phyloP scores from a whole-genome alignment of 2,888 invertebrate species.

The Crossocerus cetratus region DNA sequence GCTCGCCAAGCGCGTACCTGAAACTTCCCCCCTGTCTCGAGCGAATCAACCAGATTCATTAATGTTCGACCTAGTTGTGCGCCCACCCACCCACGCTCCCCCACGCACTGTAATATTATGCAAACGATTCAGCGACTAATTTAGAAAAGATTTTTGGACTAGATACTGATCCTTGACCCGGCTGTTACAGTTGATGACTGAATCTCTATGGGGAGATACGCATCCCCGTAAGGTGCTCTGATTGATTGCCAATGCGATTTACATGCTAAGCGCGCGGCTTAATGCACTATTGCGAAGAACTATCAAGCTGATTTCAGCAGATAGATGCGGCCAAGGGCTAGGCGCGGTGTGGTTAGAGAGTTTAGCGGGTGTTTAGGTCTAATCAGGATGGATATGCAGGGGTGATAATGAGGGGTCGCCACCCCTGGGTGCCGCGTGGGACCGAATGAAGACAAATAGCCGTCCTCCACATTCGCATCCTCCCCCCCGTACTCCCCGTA shows the following conservation, averaged over 20 bases:
- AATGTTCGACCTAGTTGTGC: too few species aligned
- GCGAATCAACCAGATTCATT: too few species aligned
- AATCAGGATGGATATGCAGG: constrained; percentile 70
- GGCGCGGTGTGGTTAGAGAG: constrained; percentile 55
- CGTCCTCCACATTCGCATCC: constrained; percentile 54
- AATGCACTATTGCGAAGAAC: constrained; percentile 15
- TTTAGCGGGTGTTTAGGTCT: constrained; percentile 64
- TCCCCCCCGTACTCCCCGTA: constrained; percentile 33
- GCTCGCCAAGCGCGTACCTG: too few species aligned
- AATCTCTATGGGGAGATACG: too few species aligned
- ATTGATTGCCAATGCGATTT: constrained; percentile 11
- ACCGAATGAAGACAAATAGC: constrained; percentile 70
- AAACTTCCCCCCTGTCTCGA: too few species aligned
- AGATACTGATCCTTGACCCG: too few species aligned
- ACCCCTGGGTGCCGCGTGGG: constrained; percentile 58
- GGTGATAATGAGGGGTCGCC: constrained; percentile 67
- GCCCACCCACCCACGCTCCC: not conserved
- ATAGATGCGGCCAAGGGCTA: constrained; percentile 47
- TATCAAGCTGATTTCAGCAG: constrained; percentile 31
- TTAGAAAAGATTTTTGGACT: too few species aligned
- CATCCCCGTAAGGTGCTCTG: not conserved
- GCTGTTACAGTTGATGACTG: too few species aligned
- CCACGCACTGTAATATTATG: not conserved
- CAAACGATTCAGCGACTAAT: not conserved
- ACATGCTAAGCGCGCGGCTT: not conserved